Base-by-base conservation (phyloP, 2,888 invertebrate species). In the Perizoma flavofasciatum region DNA sequence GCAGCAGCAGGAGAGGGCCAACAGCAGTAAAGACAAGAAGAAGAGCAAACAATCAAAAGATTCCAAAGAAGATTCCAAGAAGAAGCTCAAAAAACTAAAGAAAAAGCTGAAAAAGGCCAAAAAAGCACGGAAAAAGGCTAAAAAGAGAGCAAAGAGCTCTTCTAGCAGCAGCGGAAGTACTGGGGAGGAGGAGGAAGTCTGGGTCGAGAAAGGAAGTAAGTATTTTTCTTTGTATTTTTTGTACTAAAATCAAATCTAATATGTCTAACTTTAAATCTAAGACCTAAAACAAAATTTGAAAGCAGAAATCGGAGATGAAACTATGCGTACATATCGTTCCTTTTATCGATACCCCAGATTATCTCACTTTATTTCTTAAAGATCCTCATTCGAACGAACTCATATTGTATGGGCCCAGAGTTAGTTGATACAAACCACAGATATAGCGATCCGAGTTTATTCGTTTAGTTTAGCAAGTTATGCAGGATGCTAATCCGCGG, bases 141-240 rank as follows among this genome's bases (percentile, higher is more conserved):
- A 89, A 66, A 89, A 91, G 68, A 90, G 89, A 66, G 74, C 83
- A 5, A 79, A 83, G 55, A 78, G 75, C 46, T 90, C 89, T 22
- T 90, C 89, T 1, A 88, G 88, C 60, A 88, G 88, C 60, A 85
- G 84, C 52, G 85, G 85, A 7, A 80, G 82, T 54, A 80, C 85
- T 0, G 85, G 86, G 34, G 92, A 92, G 62, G 92, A 92, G 61
- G 95, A 95, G 60, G n/a, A n/a, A n/a, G 83, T 93, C 57, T 96
- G 96, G 96, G 93, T 96, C 1, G 96, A 96, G 76, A 95, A 95
- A 86, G 93, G 93, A 71, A 86, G 85, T 92, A 72, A 83, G 87
- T 47, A 22, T 22, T 22, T 22, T 22, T 22, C 22, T 22, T 22
- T 22, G 22, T 22, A 22, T 2, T 22, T 6, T 43, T 43, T 43